phyloP scores from a whole-genome alignment of 2,113 vertebrate genomes.

The Poeciliopsis occidentalis region DNA sequence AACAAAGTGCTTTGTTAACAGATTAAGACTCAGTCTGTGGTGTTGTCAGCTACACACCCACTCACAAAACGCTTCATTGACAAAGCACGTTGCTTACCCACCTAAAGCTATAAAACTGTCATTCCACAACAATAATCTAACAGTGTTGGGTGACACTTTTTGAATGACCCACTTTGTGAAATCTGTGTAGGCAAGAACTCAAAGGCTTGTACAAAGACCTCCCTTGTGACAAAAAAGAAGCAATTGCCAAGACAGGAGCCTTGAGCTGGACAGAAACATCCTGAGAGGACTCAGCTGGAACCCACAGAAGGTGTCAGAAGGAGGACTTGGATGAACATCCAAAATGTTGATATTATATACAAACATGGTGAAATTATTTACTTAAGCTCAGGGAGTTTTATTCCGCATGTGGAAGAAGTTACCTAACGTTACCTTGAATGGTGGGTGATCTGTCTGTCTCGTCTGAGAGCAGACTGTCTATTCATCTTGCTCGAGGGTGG shows the following conservation, averaged over 20 bases:
- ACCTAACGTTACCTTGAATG: constrained; percentile 41
- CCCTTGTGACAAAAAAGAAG: constrained; percentile 52
- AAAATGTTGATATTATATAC: constrained; percentile 47
- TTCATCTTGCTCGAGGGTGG: constrained; percentile 53
- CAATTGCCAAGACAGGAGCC: constrained; percentile 51
- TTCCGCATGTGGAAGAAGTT: constrained; percentile 63
- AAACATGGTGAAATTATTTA: constrained; percentile 55
- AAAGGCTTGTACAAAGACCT: constrained; percentile 60
- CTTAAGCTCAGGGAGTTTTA: constrained; percentile 38
- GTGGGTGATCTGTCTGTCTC: constrained; percentile 55
- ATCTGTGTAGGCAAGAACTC: constrained; percentile 60
- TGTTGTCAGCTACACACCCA: constrained; percentile 61
- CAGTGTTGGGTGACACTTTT: constrained; percentile 68
- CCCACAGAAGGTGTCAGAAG: constrained; percentile 38
- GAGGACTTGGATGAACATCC: constrained; percentile 39
- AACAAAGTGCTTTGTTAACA: constrained; percentile 31
- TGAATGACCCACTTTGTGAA: constrained; percentile 63
- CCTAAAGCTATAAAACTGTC: constrained; percentile 37
- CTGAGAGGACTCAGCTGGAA: constrained; percentile 44
- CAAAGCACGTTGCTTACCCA: constrained; percentile 66
- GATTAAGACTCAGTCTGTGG: constrained; percentile 69
- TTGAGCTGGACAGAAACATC: constrained; percentile 46
- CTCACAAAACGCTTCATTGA: constrained; percentile 62
- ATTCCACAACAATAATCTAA: constrained; percentile 72
- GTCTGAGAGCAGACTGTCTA: constrained; percentile 44